These are phyloP conservation scores for Aleiodes leptofemur DNA, from an alignment of 2,888 invertebrate genomes.

Conservation along the genomic window DNA sequence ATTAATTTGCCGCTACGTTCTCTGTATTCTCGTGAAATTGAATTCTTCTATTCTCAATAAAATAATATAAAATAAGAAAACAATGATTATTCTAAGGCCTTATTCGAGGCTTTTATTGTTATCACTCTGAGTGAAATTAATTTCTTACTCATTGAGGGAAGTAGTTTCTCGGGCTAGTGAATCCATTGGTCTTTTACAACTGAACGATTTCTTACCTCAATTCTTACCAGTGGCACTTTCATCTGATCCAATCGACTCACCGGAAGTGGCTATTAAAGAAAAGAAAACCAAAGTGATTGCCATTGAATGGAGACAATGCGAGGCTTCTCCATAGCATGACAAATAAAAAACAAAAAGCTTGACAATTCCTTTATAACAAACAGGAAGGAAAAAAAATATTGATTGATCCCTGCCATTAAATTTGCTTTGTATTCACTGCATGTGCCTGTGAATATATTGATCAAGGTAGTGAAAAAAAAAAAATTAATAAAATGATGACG, in stretches of 20 bases:
- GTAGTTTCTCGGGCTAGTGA: constrained; percentile 39
- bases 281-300: constrained; percentile 26
- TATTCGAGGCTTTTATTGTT: constrained; percentile 1
- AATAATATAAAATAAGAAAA: too few relatives aligned
- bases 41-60: background rate
- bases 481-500: constrained; percentile 31
- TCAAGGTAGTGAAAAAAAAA: background rate
- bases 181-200: constrained; percentile 7
- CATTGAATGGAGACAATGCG: constrained; percentile 29
- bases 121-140: constrained; percentile 1
- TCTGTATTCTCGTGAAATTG: background rate
- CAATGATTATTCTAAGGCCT: background rate
- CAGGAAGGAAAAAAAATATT: background rate
- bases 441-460: constrained; percentile 20
- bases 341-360: constrained; percentile 16
- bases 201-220: constrained; percentile 41
- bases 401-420: constrained; percentile 17
- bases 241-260: constrained; percentile 46
- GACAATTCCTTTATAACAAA: background rate
- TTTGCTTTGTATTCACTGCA: constrained; percentile 25
- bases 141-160: background rate
- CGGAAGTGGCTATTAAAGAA: constrained; percentile 48
- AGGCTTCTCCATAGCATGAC: constrained; percentile 8
- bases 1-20: background rate
- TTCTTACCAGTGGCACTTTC: constrained; percentile 50